phyloP scores from a whole-genome alignment of 1,140 invertebrate genomes.

The Drosophila albomicans region DNA sequence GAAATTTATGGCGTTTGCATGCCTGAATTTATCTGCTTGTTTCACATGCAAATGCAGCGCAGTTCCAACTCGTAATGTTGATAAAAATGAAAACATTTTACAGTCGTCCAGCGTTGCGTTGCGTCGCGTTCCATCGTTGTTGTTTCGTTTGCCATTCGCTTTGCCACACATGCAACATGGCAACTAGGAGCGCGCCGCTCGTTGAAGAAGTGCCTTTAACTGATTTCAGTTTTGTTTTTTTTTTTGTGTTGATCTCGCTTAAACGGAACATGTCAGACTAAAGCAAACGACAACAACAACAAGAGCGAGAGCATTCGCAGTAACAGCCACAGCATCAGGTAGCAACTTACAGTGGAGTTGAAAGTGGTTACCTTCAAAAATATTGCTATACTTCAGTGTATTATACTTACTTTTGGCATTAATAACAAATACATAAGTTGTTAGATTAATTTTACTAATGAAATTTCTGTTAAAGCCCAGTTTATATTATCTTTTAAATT shows the following conservation, averaged over 20 bases:
- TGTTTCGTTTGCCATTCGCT: not conserved
- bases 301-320: not conserved
- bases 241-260: slow-evolving; percentile 25
- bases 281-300: slow-evolving; percentile 20
- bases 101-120: slow-evolving; percentile 24
- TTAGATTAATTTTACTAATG: too few species aligned
- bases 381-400: not conserved
- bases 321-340: slow-evolving; percentile 23
- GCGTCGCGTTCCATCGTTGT: not conserved
- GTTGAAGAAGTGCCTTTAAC: slow-evolving; percentile 63
- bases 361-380: not conserved
- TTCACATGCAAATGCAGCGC: slow-evolving; percentile 79
- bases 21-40: slow-evolving; percentile 83
- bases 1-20: slow-evolving; percentile 82
- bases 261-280: slow-evolving; percentile 71
- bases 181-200: slow-evolving; percentile 36
- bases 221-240: slow-evolving; percentile 57
- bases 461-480: too few species aligned
- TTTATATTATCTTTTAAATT: too few species aligned
- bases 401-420: too few species aligned
- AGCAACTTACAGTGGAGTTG: slow-evolving; percentile 28
- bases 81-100: slow-evolving; percentile 81
- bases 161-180: slow-evolving; percentile 51
- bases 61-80: slow-evolving; percentile 76
- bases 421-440: too few species aligned